These are phyloP conservation scores for Aspidiotus rigidus DNA, from an alignment of 2,888 invertebrate genomes.

Conservation along the genomic window DNA sequence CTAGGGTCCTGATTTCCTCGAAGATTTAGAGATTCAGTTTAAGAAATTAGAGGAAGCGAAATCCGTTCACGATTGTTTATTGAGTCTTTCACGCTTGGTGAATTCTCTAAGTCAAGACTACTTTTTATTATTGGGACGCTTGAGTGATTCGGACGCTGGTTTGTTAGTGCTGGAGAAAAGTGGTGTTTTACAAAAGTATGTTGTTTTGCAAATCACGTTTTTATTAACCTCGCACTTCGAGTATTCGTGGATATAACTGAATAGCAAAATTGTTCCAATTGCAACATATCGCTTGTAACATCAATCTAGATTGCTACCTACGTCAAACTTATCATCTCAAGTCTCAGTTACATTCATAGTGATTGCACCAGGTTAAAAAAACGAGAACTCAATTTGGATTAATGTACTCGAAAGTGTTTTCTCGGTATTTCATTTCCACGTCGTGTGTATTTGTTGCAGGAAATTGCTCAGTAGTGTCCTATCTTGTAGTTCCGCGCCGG, in stretches of 20 bases:
- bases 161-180: constrained; percentile 51
- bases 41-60: constrained; percentile 60
- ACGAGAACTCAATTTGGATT: not conserved
- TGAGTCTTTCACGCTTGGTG: constrained; percentile 78
- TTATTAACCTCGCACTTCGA: too few species aligned
- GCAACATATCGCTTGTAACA: constrained; percentile 41
- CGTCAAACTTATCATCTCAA: constrained; percentile 84
- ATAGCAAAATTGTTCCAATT: constrained; percentile 14
- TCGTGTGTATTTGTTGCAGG: constrained; percentile 40
- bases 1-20: constrained; percentile 67
- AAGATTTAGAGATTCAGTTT: constrained; percentile 67
- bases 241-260: not conserved
- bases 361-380: constrained; percentile 56
- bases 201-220: not conserved
- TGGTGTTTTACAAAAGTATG: constrained; percentile 34
- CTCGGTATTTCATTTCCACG: constrained; percentile 46
- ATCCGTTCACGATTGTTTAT: constrained; percentile 74
- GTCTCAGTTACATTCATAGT: constrained; percentile 69
- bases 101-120: constrained; percentile 89
- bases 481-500: constrained; percentile 47
- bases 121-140: constrained; percentile 83
- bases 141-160: constrained; percentile 63
- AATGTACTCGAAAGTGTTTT: constrained; percentile 8
- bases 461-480: constrained; percentile 49
- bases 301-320: constrained; percentile 86